Base-by-base conservation (phyloP, 2,797 vertebrate genomes). In the Takifugu rubripes region DNA sequence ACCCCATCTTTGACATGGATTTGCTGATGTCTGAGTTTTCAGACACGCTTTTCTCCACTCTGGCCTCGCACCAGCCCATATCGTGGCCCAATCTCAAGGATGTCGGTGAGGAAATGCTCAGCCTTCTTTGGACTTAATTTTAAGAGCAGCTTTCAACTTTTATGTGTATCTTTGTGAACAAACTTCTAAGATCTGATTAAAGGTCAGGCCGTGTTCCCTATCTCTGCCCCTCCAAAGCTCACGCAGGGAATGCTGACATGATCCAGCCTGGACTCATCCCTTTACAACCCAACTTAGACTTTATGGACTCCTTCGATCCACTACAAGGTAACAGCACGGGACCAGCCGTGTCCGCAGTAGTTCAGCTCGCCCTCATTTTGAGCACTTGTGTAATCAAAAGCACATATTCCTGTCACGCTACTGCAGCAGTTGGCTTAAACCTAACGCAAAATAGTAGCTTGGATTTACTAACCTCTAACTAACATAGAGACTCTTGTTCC, bases 231-330 rank as follows among this genome's bases (percentile, higher is more conserved):
- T 31, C 50, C 40, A 52, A 81, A 99, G 97, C 92, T 52, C 94
- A 98, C 68, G 92, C 94, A 70, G 95, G 93, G 29, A 99, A 99
- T 17, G 97, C 97, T 58, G 97, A 99, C 82, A 98, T 99, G 96
- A 99, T 99, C 78, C 97, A 99, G 86, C 97, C 97, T 0, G 96
- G 96, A 49, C 94, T 99, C 66, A 96, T 95, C 74, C 95, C 96
- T 45, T 88, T 99, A 73, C 97, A 99, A 72, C 97, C 97, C 66
- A 99, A 98, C 84, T 86, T 98, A 66, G 97, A 98, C 88, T 97
- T 98, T 87, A 98, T 98, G 94, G 97, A 98, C 85, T 96, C 94
- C 2, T 97, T 96, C 63, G 97, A 99, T 70, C 93, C 95, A 57
- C 94, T 98, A 56, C 96, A 96, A 90, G 97, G 97, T 98, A 88